Conservation (phyloP, 1,140 invertebrate genomes). For the Pachyrhynchus sulphureomaculatus region DNA sequence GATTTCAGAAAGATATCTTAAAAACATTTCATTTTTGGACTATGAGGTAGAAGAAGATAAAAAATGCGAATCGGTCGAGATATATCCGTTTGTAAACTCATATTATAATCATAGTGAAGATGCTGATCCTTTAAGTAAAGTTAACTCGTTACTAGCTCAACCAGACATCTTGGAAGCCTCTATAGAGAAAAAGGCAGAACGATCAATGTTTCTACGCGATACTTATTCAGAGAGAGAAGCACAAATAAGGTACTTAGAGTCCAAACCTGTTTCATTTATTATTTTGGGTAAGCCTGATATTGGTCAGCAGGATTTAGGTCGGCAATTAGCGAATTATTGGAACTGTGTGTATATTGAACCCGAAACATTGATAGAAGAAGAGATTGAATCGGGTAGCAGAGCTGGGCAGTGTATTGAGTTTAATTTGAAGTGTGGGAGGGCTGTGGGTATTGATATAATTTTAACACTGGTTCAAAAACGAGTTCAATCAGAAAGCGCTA, state of each 20-base stretch:
- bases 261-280: conserved; percentile 57
- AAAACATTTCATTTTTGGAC: conserved; percentile 28
- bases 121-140: conserved; percentile 46
- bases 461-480: conserved; percentile 54
- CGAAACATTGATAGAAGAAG: conserved; percentile 55
- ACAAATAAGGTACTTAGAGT: conserved; percentile 53
- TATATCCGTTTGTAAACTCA: conserved; percentile 47
- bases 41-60: conserved; percentile 17
- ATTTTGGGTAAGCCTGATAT: conserved; percentile 60
- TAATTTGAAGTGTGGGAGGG: conserved; percentile 55
- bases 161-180: conserved; percentile 25
- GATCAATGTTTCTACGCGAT: conserved; percentile 15
- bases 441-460: conserved; percentile 53
- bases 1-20: conserved; percentile 33
- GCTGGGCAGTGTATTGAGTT: conserved; percentile 57
- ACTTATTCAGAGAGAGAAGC: conserved; percentile 51
- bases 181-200: background rate
- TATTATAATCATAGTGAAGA: conserved; percentile 52
- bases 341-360: conserved; percentile 61
- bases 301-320: conserved; percentile 54
- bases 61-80: conserved; percentile 2
- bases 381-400: conserved; percentile 54
- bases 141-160: conserved; percentile 36
- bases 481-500: conserved; percentile 53
- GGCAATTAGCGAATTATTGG: conserved; percentile 56